A percentile compares a stretch with the other conserved stretches of the same genome.
Evolutionary conservation across 2,888 invertebrate species (phyloP).

Genomic region (Caenorhabditis sp.): DNA sequence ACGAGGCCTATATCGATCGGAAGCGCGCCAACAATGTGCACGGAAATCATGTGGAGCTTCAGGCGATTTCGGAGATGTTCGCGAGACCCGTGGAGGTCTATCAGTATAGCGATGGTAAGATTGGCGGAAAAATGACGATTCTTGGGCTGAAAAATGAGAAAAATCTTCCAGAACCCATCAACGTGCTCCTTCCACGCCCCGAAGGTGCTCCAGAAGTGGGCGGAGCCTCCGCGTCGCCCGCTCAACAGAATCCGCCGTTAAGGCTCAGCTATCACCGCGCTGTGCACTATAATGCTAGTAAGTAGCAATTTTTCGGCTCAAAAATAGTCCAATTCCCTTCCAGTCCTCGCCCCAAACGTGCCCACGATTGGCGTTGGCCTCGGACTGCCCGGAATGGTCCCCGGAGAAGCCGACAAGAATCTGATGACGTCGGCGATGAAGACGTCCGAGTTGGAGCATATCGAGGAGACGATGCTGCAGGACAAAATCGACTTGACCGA

Average conservation of each 20-base stretch:
- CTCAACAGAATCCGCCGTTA: slow-evolving; percentile 86
- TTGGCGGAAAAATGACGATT: neutral
- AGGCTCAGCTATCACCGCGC: slow-evolving; percentile 92
- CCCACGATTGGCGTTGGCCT: slow-evolving; percentile 90
- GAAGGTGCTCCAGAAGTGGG: neutral
- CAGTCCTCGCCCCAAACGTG: slow-evolving; percentile 90
- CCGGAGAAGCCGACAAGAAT: slow-evolving; percentile 78
- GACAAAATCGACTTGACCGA: slow-evolving; percentile 93
- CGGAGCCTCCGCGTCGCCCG: neutral
- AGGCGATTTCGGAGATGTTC: slow-evolving; percentile 93
- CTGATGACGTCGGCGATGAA: slow-evolving; percentile 74
- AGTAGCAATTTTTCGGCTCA: neutral
- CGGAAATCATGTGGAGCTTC: slow-evolving; percentile 94
- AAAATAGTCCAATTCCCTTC: slow-evolving; percentile 18
- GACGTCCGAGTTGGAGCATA: slow-evolving; percentile 73
- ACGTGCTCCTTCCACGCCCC: slow-evolving; percentile 89
- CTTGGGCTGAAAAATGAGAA: neutral
- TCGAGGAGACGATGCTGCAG: slow-evolving; percentile 90
- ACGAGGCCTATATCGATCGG: slow-evolving; percentile 90
- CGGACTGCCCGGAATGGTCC: slow-evolving; percentile 87
- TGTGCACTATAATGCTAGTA: slow-evolving; percentile 90
- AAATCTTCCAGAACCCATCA: slow-evolving; percentile 87
- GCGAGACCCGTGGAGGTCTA: slow-evolving; percentile 92
- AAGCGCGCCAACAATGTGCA: slow-evolving; percentile 90
- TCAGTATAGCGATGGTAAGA: slow-evolving; percentile 88